phyloP scores from a whole-genome alignment of 2,113 vertebrate species.

The Eubucco bourcierii region DNA sequence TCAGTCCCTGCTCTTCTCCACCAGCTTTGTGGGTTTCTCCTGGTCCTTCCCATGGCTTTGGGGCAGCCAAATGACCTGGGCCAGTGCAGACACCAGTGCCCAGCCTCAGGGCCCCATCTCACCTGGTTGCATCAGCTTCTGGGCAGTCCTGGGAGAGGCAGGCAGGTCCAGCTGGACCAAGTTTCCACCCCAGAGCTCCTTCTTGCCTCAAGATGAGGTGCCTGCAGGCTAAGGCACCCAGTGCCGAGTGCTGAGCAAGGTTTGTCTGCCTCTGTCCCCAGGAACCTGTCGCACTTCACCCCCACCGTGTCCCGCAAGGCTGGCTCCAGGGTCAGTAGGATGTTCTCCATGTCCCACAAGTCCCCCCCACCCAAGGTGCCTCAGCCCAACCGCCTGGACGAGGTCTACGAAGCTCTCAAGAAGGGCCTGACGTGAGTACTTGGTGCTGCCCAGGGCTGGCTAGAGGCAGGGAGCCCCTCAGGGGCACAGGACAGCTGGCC shows the following conservation, averaged over 20 bases:
- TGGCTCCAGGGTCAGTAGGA: slow-evolving; percentile 89
- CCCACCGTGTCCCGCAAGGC: slow-evolving; percentile 86
- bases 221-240: neutral
- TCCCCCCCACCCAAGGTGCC: slow-evolving; percentile 90
- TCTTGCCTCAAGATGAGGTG: neutral
- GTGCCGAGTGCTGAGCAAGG: too few species aligned
- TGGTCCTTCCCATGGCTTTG: neutral
- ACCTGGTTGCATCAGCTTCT: too few species aligned
- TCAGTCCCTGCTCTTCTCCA: neutral
- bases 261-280: slow-evolving; percentile 60
- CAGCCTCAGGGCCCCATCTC: neutral
- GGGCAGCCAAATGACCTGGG: neutral
- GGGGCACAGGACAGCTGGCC: neutral
- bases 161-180: neutral
- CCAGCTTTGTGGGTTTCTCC: neutral
- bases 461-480: neutral
- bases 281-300: slow-evolving; percentile 88
- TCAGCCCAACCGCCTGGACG: slow-evolving; percentile 91
- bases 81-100: neutral
- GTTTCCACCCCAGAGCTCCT: neutral
- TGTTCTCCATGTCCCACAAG: slow-evolving; percentile 91
- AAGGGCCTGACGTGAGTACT: slow-evolving; percentile 90
- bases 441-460: neutral
- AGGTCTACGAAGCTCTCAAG: slow-evolving; percentile 91
- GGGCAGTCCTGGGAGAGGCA: too few species aligned